A percentile compares a stretch with the other conserved stretches of the same genome.
phyloP scores from a whole-genome alignment of 1,140 invertebrate species.

The Aleiodes sp. region DNA sequence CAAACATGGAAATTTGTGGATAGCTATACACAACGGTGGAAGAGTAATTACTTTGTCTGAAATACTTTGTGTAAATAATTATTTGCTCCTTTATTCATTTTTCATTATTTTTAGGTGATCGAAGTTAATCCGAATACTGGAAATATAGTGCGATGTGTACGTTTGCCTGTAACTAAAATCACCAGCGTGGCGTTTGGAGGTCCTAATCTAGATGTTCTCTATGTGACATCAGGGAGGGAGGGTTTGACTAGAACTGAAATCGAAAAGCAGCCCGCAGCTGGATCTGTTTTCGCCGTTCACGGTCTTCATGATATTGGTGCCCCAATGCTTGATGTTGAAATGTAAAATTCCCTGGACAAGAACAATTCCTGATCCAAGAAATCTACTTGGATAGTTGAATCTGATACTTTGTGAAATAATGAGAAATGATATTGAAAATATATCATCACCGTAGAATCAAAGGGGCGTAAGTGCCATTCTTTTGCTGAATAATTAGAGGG shows the following conservation, averaged over 20 bases:
- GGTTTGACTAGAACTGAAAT: slow-evolving; percentile 61
- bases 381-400: too few species aligned
- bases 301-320: slow-evolving; percentile 72
- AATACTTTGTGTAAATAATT: slow-evolving; percentile 9
- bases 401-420: too few species aligned
- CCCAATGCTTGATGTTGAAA: slow-evolving; percentile 28
- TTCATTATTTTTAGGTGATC: slow-evolving; percentile 60
- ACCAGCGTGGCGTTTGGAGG: slow-evolving; percentile 74
- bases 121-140: slow-evolving; percentile 67
- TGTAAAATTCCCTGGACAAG: too few species aligned
- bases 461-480: too few species aligned
- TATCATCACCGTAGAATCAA: too few species aligned
- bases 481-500: too few species aligned
- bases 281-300: slow-evolving; percentile 77
- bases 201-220: slow-evolving; percentile 64
- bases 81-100: background rate
- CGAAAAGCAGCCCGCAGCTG: slow-evolving; percentile 69
- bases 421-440: too few species aligned
- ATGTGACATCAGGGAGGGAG: slow-evolving; percentile 63
- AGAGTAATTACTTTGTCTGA: slow-evolving; percentile 52
- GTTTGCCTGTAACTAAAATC: slow-evolving; percentile 72
- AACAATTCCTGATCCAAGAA: too few species aligned
- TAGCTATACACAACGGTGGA: slow-evolving; percentile 69
- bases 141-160: slow-evolving; percentile 69
- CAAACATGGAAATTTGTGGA: slow-evolving; percentile 72